A percentile compares a stretch with the other conserved stretches of the same genome.
phyloP scores from a whole-genome alignment of 2,888 invertebrate genomes.

The Brachycybe producta region DNA sequence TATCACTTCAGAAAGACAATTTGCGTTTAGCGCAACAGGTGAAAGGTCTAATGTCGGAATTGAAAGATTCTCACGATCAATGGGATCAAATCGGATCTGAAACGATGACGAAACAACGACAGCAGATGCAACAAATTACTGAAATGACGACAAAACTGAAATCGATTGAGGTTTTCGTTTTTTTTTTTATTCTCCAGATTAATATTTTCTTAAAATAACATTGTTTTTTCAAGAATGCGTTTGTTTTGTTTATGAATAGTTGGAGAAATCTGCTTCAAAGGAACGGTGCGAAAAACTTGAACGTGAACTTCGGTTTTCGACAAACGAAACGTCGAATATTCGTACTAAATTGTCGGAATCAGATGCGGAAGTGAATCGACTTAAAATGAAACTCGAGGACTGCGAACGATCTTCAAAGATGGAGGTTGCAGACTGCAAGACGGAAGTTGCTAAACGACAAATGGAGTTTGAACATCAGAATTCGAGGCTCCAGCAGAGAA shows the following conservation, averaged over 20 bases:
- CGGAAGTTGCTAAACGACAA: background rate
- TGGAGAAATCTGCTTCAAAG: background rate
- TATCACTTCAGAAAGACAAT: background rate
- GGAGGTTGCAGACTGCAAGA: background rate
- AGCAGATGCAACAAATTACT: background rate
- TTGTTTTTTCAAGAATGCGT: no score
- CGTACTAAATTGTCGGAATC: background rate
- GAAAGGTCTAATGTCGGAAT: background rate
- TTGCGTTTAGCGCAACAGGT: background rate
- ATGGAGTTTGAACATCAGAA: background rate
- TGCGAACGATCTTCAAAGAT: background rate
- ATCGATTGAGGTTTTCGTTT: background rate
- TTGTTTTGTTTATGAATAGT: background rate
- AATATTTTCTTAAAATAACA: no score
- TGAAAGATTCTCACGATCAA: background rate
- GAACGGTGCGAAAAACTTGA: background rate
- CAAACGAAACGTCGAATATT: background rate
- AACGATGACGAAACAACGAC: background rate
- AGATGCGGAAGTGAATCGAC: background rate
- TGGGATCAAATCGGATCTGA: background rate
- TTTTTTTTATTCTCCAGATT: no score
- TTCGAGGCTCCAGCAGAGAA: background rate
- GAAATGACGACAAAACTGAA: background rate
- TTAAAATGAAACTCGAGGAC: background rate
- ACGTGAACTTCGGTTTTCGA: background rate